A percentile compares a stretch with the other conserved stretches of the same genome.
Evolutionary conservation across 2,113 vertebrate species (phyloP).

Genomic region (Oceanodroma tethys): DNA sequence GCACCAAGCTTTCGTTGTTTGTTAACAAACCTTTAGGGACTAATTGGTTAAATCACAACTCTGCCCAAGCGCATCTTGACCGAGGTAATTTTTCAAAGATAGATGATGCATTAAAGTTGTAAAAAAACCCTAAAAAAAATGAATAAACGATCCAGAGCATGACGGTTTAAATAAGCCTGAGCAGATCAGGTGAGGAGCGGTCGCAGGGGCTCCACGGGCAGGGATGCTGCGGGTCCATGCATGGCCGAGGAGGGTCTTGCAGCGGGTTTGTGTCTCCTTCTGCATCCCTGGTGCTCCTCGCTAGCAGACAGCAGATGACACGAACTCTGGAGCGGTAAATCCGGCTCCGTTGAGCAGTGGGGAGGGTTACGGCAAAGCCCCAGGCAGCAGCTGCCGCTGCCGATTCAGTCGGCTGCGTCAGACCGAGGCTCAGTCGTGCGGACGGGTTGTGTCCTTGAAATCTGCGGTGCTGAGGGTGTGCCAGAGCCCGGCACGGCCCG

Average conservation of each 20-base stretch:
- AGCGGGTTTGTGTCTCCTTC: background rate
- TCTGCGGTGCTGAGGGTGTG: rapidly evolving
- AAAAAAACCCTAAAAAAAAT: background rate
- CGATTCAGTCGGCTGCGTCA: background rate
- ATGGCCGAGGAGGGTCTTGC: rapidly evolving
- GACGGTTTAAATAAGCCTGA: background rate
- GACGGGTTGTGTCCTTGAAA: background rate
- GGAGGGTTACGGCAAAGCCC: background rate
- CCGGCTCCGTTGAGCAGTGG: rapidly evolving
- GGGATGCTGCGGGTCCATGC: rapidly evolving
- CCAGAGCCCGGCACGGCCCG: background rate
- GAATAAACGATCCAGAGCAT: background rate
- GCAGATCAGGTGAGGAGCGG: background rate
- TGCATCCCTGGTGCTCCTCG: rapidly evolving
- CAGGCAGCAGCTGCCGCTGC: background rate
- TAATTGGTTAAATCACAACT: background rate
- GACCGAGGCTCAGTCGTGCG: background rate
- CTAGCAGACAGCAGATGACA: background rate
- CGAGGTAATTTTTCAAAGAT: background rate
- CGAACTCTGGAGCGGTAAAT: background rate
- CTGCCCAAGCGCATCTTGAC: background rate
- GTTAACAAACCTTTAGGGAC: background rate
- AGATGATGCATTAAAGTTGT: background rate
- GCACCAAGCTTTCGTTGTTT: rapidly evolving
- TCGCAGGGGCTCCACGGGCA: rapidly evolving